phyloP scores from a whole-genome alignment of 1,140 invertebrate genomes.

The Zaprionus nigranus region DNA sequence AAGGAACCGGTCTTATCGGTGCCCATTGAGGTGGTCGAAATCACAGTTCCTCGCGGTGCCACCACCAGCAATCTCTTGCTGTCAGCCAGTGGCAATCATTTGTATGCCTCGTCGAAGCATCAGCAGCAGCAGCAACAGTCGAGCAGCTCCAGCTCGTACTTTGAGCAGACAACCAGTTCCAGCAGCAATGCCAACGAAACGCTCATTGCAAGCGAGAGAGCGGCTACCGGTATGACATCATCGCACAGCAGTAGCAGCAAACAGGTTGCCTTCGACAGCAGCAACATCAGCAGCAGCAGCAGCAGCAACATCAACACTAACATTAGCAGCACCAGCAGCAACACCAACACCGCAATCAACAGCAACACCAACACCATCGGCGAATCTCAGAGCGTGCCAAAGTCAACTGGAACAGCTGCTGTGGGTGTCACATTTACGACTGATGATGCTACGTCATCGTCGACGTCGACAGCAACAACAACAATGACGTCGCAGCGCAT shows the following conservation, averaged over 20 bases:
- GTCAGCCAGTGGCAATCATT: conserved; percentile 64
- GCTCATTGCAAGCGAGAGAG: conserved; percentile 75
- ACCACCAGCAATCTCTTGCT: conserved; percentile 17
- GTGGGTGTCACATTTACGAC: conserved; percentile 1
- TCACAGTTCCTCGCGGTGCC: conserved; percentile 47
- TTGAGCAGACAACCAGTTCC: conserved; percentile 76
- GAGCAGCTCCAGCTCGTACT: conserved; percentile 61
- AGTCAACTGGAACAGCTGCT: conserved; percentile 34
- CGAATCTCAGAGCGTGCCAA: conserved; percentile 80
- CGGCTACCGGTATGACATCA: conserved; percentile 83
- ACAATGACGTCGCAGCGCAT: conserved; percentile 62
- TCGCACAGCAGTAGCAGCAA: conserved; percentile 55
- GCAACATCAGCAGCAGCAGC: conserved; percentile 34
- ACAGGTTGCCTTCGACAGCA: conserved; percentile 69
- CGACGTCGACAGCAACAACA: conserved; percentile 24
- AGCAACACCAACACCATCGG: conserved; percentile 33
- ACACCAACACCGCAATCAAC: conserved; percentile 34
- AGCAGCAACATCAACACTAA: conserved; percentile 36
- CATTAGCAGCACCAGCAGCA: conserved; percentile 41
- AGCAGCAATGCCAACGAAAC: conserved; percentile 65
- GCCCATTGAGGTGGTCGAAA: conserved; percentile 80
- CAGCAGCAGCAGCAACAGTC: conserved; percentile 53
- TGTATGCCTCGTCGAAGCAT: conserved; percentile 61
- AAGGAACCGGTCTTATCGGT: conserved; percentile 82
- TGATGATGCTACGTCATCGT: conserved; percentile 22